A percentile compares a stretch with the other conserved stretches of the same genome.
Evolutionary conservation across 2,113 vertebrate genomes (phyloP).

Genomic region (Tragelaphus scriptus): DNA sequence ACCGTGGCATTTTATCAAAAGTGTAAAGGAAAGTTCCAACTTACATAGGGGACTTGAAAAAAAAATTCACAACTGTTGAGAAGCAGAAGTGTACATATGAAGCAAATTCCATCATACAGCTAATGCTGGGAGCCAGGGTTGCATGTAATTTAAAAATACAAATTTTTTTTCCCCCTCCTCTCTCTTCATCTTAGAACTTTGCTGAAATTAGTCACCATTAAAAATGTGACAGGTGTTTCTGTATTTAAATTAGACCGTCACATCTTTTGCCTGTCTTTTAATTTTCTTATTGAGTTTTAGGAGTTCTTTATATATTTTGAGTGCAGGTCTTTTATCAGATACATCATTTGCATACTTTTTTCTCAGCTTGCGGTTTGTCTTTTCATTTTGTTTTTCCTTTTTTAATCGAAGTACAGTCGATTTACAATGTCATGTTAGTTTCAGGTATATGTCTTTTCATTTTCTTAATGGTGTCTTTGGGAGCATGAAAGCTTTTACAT

Average conservation of each 20-base stretch:
- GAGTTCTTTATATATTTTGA: neutral
- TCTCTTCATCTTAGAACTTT: neutral
- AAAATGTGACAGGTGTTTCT: neutral
- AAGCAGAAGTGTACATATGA: neutral
- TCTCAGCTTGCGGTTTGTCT: neutral
- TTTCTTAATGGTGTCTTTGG: neutral
- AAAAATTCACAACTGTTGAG: neutral
- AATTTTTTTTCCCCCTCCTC: neutral
- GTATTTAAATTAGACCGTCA: conserved; percentile 27
- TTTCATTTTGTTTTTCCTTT: neutral
- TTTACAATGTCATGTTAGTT: neutral
- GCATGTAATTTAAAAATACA: neutral
- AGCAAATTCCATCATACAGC: neutral
- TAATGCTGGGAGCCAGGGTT: neutral
- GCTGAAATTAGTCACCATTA: neutral
- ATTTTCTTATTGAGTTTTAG: neutral
- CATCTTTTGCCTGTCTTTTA: neutral
- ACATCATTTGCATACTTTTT: neutral
- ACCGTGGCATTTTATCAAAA: neutral
- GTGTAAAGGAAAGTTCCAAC: neutral
- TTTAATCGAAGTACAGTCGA: neutral
- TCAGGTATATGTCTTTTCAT: neutral
- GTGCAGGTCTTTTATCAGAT: neutral
- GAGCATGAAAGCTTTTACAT: neutral
- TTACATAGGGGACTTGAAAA: neutral